Conservation (phyloP, 2,888 invertebrate species). For the Andrena bicolor region DNA sequence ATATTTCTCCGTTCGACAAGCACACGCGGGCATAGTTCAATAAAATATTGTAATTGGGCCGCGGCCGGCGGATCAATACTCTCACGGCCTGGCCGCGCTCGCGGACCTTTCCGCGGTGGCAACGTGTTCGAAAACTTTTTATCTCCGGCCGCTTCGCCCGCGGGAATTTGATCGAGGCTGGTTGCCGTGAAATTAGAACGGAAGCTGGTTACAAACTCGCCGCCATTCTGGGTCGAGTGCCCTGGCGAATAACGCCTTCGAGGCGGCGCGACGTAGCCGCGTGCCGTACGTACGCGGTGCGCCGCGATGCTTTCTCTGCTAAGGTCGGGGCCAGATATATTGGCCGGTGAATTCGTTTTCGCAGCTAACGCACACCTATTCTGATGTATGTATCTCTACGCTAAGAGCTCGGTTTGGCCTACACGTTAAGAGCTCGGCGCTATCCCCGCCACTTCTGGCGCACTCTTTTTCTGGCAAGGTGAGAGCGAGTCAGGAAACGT, state of each 20-base stretch:
- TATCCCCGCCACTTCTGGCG: no score
- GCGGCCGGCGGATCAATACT: slow-evolving; percentile 70
- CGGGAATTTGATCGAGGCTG: slow-evolving; percentile 28
- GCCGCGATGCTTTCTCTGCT: neutral
- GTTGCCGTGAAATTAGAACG: slow-evolving; percentile 40
- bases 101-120: slow-evolving; percentile 52
- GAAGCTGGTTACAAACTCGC: slow-evolving; percentile 6
- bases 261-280: no score
- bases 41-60: slow-evolving; percentile 75
- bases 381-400: no score
- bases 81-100: slow-evolving; percentile 47
- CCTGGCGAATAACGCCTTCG: slow-evolving; percentile 23
- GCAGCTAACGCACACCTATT: no score
- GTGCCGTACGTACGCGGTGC: neutral
- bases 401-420: no score
- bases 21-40: slow-evolving; percentile 64
- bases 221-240: slow-evolving; percentile 24
- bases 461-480: no score
- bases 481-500: no score
- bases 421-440: no score
- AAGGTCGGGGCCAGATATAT: no score
- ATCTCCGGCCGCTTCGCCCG: slow-evolving; percentile 25
- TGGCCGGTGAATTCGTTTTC: no score
- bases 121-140: slow-evolving; percentile 60
- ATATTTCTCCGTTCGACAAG: slow-evolving; percentile 42